These are phyloP conservation scores for Brenthis ino DNA, from an alignment of 2,888 invertebrate genomes.

Conservation along the genomic window DNA sequence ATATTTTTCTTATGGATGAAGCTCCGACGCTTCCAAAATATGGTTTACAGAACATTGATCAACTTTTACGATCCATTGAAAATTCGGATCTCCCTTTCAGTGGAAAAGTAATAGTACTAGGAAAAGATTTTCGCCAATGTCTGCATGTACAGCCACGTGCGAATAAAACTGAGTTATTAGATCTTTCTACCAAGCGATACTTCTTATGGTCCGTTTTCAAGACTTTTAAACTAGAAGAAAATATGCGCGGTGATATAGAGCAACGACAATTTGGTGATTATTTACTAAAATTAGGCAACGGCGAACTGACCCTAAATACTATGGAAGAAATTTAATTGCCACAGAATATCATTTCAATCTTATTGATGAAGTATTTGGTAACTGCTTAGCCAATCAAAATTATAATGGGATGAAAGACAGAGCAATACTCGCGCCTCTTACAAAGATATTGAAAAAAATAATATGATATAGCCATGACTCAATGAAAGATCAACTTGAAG, in stretches of 20 bases:
- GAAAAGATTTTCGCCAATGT: conserved; percentile 35
- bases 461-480: conserved; percentile 34
- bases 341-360: conserved; percentile 37
- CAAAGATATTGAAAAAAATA: conserved; percentile 34
- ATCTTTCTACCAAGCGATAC: conserved; percentile 33
- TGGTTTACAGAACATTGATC: no score
- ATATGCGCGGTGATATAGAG: conserved; percentile 38
- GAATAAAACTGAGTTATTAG: conserved; percentile 37
- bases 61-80: no score
- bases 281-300: conserved; percentile 37
- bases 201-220: conserved; percentile 36
- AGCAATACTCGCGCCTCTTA: conserved; percentile 38
- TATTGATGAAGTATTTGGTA: conserved; percentile 35
- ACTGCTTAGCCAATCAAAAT: conserved; percentile 34
- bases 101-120: conserved; percentile 3
- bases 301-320: conserved; percentile 35
- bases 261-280: conserved; percentile 37
- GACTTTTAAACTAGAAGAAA: conserved; percentile 38
- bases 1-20: no score
- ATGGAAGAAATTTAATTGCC: conserved; percentile 36
- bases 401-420: conserved; percentile 35
- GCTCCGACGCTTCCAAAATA: no score
- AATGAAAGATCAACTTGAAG: conserved; percentile 31
- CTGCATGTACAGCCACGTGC: conserved; percentile 34
- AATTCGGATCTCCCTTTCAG: no score